Conservation (phyloP, 2,113 vertebrate species). For the Pyxicephalus adspersus region DNA sequence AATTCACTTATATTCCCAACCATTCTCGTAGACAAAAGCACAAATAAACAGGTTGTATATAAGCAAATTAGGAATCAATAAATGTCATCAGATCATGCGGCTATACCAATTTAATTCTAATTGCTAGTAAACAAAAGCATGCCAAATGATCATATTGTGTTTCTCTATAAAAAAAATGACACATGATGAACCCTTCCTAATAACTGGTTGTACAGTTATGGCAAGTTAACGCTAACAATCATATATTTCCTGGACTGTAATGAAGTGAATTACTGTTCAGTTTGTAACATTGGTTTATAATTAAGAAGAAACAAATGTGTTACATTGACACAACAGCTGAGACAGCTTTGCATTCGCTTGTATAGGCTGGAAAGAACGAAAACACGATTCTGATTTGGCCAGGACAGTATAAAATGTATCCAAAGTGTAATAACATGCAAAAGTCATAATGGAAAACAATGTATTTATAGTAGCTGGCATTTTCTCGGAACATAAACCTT, state of each 20-base stretch:
- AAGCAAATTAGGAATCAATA: too few relatives aligned
- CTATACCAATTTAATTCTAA: too few relatives aligned
- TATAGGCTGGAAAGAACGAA: background rate
- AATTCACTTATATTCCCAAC: too few relatives aligned
- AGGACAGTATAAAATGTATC: background rate
- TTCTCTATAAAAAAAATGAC: background rate
- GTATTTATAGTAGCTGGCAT: too few relatives aligned
- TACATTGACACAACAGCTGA: constrained; percentile 4
- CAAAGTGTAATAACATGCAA: background rate
- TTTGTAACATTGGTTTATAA: background rate
- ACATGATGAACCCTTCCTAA: background rate
- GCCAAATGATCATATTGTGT: background rate
- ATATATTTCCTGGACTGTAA: background rate
- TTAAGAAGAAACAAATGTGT: constrained; percentile 17
- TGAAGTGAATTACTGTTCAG: background rate
- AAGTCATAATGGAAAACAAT: background rate
- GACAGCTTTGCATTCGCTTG: constrained; percentile 4
- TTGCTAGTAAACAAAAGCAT: background rate
- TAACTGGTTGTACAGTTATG: background rate
- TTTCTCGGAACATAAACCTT: background rate
- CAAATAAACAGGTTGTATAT: too few relatives aligned
- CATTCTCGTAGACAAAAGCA: too few relatives aligned
- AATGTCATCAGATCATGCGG: too few relatives aligned
- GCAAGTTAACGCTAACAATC: background rate
- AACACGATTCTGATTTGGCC: background rate